Evolutionary conservation across 1,140 invertebrate species (phyloP).

Genomic region (Neuroterus valhalla): DNA sequence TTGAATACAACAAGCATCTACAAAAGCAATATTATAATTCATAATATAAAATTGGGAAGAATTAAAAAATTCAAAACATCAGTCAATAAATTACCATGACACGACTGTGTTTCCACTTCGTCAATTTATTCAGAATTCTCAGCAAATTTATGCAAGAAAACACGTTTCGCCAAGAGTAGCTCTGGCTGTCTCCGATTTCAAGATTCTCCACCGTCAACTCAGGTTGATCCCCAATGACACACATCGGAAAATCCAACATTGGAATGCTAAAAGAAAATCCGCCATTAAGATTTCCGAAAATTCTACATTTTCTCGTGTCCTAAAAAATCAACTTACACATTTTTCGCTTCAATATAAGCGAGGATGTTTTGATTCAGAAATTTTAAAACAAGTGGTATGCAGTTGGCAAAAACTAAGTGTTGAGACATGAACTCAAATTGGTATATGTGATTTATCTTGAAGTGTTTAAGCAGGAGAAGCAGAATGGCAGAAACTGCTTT

Average conservation of each 20-base stretch:
- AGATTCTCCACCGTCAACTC: constrained; percentile 95
- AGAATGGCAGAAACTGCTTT: constrained; percentile 98
- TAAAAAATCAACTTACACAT: constrained; percentile 80
- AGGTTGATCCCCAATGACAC: constrained; percentile 96
- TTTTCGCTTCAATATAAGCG: constrained; percentile 95
- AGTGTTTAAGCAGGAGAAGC: constrained; percentile 95
- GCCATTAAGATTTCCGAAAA: constrained; percentile 33
- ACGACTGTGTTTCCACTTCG: constrained; percentile 99
- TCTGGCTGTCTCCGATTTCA: constrained; percentile 90
- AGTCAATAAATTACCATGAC: constrained; percentile 86
- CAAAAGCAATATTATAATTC: constrained; percentile 53
- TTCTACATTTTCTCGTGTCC: background rate
- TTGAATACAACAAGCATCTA: constrained; percentile 99
- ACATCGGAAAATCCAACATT: constrained; percentile 95
- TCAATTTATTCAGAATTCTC: constrained; percentile 97
- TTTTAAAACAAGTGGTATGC: constrained; percentile 98
- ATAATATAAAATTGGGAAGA: constrained; percentile 20
- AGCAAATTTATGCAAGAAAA: constrained; percentile 99
- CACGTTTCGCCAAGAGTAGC: constrained; percentile 97
- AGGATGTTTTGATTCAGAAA: constrained; percentile 99
- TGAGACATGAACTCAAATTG: constrained; percentile 99
- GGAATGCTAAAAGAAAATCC: constrained; percentile 82
- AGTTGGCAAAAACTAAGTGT: constrained; percentile 99
- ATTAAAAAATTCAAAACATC: constrained; percentile 31
- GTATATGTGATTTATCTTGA: constrained; percentile 99